These are phyloP conservation scores for Falco rusticolus DNA, from an alignment of 2,797 vertebrate genomes.

Conservation along the genomic window DNA sequence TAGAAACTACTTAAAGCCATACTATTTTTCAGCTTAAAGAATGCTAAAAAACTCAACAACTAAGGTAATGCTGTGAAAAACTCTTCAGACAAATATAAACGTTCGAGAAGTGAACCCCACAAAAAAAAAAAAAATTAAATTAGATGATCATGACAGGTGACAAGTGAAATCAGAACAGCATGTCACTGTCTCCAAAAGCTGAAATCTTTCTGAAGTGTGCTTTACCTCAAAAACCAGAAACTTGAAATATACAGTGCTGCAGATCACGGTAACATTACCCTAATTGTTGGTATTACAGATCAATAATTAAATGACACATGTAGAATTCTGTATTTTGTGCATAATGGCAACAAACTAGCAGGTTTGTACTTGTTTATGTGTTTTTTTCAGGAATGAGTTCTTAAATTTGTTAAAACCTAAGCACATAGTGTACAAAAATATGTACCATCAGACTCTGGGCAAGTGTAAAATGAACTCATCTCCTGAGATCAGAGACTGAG, in stretches of 20 bases:
- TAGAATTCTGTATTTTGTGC: neutral
- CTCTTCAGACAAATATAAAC: neutral
- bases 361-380: neutral
- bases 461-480: neutral
- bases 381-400: neutral
- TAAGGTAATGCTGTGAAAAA: neutral
- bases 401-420: neutral
- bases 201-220: neutral
- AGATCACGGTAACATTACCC: neutral
- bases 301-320: neutral
- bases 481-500: neutral
- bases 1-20: neutral
- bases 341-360: neutral
- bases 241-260: neutral
- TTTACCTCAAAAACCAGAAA: neutral
- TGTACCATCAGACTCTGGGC: neutral
- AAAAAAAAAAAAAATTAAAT: neutral
- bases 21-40: neutral
- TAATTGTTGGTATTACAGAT: neutral
- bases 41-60: neutral
- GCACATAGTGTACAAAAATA: neutral
- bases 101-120: neutral
- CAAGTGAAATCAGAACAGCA: neutral
- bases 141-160: neutral
- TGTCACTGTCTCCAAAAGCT: neutral